A percentile compares a stretch with the other conserved stretches of the same genome.
These are phyloP conservation scores for Phymorhynchus buccinoides DNA, from an alignment of 1,140 invertebrate species.

Conservation along the genomic window DNA sequence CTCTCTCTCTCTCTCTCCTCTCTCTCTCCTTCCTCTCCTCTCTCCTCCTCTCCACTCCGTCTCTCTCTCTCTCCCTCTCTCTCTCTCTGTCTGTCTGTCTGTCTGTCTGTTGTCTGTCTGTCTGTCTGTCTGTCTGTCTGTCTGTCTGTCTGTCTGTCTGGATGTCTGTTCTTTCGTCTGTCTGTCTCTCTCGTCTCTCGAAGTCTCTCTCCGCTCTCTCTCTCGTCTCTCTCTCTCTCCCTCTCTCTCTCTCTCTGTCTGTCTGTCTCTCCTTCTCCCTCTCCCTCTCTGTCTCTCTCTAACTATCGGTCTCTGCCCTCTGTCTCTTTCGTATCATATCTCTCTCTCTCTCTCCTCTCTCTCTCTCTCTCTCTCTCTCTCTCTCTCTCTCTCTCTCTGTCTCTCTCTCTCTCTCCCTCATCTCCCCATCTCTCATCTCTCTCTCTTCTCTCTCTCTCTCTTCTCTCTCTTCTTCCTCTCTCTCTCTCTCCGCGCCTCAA, in stretches of 20 bases:
- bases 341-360: neutral
- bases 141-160: neutral
- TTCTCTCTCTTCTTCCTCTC: neutral
- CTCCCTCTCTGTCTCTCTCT: no score
- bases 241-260: no score
- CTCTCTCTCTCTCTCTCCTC: no score
- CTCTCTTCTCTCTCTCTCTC: no score
- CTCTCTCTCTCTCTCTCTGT: neutral
- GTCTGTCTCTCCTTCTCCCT: no score
- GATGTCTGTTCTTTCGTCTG: neutral
- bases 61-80: no score
- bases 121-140: neutral
- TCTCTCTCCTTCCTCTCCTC: no score
- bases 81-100: neutral
- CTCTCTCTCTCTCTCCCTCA: neutral
- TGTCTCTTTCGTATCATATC: neutral
- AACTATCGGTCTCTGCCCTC: no score
- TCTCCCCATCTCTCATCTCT: neutral
- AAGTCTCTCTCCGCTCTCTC: no score
- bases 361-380: neutral
- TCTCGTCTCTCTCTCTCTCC: no score
- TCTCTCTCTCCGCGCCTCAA: no score
- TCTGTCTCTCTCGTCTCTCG: neutral
- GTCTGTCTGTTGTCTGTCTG: neutral
- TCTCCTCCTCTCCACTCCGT: no score